Percentiles rank a stretch among this genome's conserved stretches.
phyloP scores from a whole-genome alignment of 2,113 vertebrate genomes.

The Oryzias curvinotus region DNA sequence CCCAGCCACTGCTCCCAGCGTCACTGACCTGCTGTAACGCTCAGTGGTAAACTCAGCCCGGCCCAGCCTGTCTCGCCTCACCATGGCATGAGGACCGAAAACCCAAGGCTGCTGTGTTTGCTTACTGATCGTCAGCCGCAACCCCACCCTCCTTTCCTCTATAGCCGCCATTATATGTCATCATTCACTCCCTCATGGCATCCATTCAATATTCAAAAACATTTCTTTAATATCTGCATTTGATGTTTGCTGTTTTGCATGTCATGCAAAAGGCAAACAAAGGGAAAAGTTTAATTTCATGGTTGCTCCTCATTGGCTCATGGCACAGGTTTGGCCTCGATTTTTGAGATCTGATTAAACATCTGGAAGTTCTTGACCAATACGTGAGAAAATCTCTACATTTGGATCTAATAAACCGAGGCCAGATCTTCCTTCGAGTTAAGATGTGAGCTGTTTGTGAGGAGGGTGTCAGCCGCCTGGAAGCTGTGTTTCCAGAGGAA shows the following conservation, averaged over 20 bases:
- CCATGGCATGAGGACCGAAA: conserved; percentile 29
- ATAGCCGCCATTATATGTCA: conserved; percentile 40
- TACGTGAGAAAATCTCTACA: conserved; percentile 3
- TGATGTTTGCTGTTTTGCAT: conserved; percentile 64
- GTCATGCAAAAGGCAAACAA: conserved; percentile 43
- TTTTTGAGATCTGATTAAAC: conserved; percentile 53
- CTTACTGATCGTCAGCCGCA: conserved; percentile 58
- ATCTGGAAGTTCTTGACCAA: background rate
- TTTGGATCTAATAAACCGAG: conserved; percentile 53
- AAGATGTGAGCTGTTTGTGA: conserved; percentile 20
- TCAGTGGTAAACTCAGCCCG: conserved; percentile 75
- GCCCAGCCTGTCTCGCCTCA: conserved; percentile 25
- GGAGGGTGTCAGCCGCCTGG: conserved; percentile 13
- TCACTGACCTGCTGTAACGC: conserved; percentile 74
- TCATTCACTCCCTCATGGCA: conserved; percentile 35
- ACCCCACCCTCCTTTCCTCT: background rate
- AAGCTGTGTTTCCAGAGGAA: conserved; percentile 24
- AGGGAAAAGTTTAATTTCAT: conserved; percentile 47
- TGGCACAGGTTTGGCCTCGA: conserved; percentile 44
- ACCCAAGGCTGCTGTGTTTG: conserved; percentile 58
- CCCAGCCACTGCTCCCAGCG: conserved; percentile 67
- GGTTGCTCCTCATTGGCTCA: conserved; percentile 48
- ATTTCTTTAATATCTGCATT: conserved; percentile 39
- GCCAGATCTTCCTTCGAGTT: conserved; percentile 45
- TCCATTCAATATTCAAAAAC: conserved; percentile 30